phyloP scores from a whole-genome alignment of 2,113 vertebrate species.

The Parotia lawesii region DNA sequence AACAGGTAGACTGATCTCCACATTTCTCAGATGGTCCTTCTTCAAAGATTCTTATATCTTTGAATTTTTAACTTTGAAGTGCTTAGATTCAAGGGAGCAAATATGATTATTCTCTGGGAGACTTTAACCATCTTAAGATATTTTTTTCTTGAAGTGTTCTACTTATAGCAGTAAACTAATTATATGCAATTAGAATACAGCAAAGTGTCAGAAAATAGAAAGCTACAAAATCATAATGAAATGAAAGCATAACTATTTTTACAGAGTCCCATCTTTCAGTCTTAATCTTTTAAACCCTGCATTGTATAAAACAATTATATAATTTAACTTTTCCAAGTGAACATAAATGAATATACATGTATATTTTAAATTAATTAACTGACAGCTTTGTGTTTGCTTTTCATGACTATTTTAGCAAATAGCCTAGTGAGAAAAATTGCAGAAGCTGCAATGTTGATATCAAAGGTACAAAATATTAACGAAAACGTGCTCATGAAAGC shows the following conservation, averaged over 20 bases:
- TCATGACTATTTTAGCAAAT: neutral
- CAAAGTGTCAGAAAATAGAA: neutral
- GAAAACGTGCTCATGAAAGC: neutral
- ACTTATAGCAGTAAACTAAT: conserved; percentile 36
- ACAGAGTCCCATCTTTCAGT: neutral
- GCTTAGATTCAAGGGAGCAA: neutral
- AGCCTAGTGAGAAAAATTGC: neutral
- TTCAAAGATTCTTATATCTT: conserved; percentile 8
- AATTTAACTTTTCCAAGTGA: neutral
- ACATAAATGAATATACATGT: neutral
- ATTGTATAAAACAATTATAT: neutral
- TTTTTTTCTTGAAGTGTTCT: neutral
- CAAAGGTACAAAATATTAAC: neutral
- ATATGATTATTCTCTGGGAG: neutral
- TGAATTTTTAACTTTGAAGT: conserved; percentile 48
- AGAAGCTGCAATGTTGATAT: neutral
- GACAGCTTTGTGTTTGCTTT: neutral
- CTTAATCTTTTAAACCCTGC: neutral
- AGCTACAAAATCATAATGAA: neutral
- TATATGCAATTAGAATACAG: conserved; percentile 38
- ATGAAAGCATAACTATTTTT: neutral
- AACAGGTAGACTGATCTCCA: neutral
- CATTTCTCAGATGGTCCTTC: neutral
- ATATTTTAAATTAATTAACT: neutral
- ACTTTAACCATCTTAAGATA: neutral